Conservation (phyloP, 2,888 invertebrate species). For the Nebria brevicollis region DNA sequence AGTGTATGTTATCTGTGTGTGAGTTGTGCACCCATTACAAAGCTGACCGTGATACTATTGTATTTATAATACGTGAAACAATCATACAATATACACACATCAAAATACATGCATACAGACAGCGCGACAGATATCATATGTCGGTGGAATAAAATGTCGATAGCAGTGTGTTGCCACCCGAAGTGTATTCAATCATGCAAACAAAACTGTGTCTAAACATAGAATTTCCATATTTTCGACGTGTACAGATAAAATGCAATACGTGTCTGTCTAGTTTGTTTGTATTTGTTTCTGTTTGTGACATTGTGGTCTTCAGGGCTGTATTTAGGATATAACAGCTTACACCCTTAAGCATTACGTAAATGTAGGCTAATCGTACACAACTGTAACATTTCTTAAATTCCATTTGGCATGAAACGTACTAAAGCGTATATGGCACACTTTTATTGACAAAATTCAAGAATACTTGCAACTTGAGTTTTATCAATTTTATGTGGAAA, state of each 20-base stretch:
- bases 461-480: too few relatives aligned
- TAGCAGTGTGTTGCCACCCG: slow-evolving; percentile 13
- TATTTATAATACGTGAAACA: slow-evolving; percentile 16
- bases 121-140: slow-evolving; percentile 23
- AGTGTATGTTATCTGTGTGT: slow-evolving; percentile 14
- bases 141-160: slow-evolving; percentile 41
- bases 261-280: neutral
- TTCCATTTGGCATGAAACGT: too few relatives aligned
- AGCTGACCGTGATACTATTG: slow-evolving; percentile 28
- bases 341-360: too few relatives aligned
- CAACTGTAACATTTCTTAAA: too few relatives aligned
- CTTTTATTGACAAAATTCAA: too few relatives aligned
- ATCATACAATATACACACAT: neutral
- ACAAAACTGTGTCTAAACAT: slow-evolving; percentile 38
- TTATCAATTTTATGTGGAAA: too few relatives aligned
- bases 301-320: neutral
- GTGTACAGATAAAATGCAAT: slow-evolving; percentile 18
- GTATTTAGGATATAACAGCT: neutral
- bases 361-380: too few relatives aligned
- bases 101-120: neutral
- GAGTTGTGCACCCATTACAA: slow-evolving; percentile 30
- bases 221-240: slow-evolving; percentile 42
- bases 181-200: slow-evolving; percentile 45
- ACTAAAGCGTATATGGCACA: too few relatives aligned
- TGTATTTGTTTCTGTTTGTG: neutral